Conservation (phyloP, 2,113 vertebrate genomes). For the Gnathonemus longibarbis region DNA sequence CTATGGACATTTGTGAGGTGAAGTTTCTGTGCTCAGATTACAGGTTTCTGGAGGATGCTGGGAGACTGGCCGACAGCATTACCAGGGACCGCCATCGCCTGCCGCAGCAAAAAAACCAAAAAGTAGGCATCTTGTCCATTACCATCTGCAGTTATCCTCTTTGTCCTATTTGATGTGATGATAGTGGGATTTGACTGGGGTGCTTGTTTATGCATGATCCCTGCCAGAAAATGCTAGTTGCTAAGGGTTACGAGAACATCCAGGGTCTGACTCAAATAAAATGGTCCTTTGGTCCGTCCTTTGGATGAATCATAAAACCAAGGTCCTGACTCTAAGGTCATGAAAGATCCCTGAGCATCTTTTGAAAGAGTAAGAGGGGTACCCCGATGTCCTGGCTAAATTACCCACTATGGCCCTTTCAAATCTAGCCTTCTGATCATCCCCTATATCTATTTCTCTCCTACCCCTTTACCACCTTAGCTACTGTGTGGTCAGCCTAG, state of each 20-base stretch:
- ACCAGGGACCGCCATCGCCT: constrained; percentile 60
- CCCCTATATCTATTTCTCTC: neutral
- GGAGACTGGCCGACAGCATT: constrained; percentile 74
- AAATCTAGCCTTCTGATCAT: neutral
- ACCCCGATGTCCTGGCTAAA: neutral
- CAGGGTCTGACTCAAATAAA: neutral
- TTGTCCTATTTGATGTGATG: neutral
- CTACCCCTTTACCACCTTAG: neutral
- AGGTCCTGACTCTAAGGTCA: neutral
- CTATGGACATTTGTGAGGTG: neutral
- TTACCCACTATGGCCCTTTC: neutral
- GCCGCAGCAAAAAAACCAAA: neutral
- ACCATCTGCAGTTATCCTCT: neutral
- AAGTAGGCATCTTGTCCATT: neutral
- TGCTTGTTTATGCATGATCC: neutral
- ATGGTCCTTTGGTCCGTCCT: neutral
- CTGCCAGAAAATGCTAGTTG: neutral
- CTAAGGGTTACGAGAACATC: neutral
- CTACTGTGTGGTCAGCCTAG: neutral
- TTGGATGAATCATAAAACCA: neutral
- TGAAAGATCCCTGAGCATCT: neutral
- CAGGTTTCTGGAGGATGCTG: constrained; percentile 87
- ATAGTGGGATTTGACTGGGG: neutral
- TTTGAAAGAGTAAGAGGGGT: neutral
- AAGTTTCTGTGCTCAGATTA: constrained; percentile 70